Conservation (phyloP, 2,888 invertebrate genomes). For the Drosophila fulvimacula region DNA sequence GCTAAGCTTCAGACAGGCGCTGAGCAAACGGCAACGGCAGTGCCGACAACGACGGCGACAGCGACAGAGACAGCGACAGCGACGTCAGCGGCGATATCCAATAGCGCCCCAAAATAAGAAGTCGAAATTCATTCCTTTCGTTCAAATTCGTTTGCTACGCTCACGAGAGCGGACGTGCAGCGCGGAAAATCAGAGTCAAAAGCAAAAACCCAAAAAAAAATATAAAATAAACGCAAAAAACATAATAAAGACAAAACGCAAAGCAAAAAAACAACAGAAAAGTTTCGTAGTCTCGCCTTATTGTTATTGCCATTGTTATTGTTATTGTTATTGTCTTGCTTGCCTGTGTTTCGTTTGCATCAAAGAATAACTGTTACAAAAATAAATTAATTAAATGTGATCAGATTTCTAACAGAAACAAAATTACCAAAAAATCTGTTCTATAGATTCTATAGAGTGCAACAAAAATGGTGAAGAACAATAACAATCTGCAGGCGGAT, state of each 20-base stretch:
- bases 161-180: slow-evolving; percentile 84
- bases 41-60: slow-evolving; percentile 36
- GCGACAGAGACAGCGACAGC: slow-evolving; percentile 57
- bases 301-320: slow-evolving; percentile 18
- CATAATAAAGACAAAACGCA: slow-evolving; percentile 48
- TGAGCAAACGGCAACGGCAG: slow-evolving; percentile 29
- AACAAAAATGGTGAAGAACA: slow-evolving; percentile 75
- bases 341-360: slow-evolving; percentile 48
- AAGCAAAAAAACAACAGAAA: slow-evolving; percentile 24
- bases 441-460: no score
- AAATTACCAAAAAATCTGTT: slow-evolving; percentile 26
- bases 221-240: slow-evolving; percentile 36
- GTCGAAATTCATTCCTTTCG: slow-evolving; percentile 80
- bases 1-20: slow-evolving; percentile 41
- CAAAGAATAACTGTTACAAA: slow-evolving; percentile 25
- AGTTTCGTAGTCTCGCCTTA: slow-evolving; percentile 50
- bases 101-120: slow-evolving; percentile 82
- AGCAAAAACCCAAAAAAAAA: slow-evolving; percentile 23
- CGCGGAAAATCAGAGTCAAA: slow-evolving; percentile 72
- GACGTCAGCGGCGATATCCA: slow-evolving; percentile 65
- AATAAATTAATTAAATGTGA: slow-evolving; percentile 38
- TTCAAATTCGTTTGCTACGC: slow-evolving; percentile 82
- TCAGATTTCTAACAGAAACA: slow-evolving; percentile 23
- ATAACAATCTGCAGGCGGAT: slow-evolving; percentile 62
- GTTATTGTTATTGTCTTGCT: slow-evolving; percentile 37